Conservation (phyloP, 2,113 vertebrate genomes). For the Anoplopoma fimbria region DNA sequence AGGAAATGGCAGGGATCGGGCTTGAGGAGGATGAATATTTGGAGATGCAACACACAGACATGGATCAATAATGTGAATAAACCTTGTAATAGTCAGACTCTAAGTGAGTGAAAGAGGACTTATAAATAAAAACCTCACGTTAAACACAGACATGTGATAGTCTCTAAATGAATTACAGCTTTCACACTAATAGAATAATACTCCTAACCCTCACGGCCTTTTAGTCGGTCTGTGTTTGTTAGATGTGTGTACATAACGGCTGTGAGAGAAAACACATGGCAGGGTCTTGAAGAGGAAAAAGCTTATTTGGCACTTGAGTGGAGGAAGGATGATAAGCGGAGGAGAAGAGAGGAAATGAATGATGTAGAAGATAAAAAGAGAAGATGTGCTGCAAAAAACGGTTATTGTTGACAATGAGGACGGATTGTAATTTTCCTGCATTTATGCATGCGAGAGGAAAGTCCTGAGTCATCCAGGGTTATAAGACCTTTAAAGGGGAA, state of each 20-base stretch:
- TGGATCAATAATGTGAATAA: slow-evolving; percentile 18
- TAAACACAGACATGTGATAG: slow-evolving; percentile 32
- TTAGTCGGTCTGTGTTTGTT: slow-evolving; percentile 1
- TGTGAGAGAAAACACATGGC: slow-evolving; percentile 32
- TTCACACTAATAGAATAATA: slow-evolving; percentile 31
- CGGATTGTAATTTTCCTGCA: neutral
- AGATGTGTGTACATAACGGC: slow-evolving; percentile 6
- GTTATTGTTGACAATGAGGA: neutral
- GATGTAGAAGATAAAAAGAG: slow-evolving; percentile 5
- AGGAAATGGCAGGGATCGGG: neutral
- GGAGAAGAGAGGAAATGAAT: neutral
- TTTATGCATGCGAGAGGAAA: neutral
- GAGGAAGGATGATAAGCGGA: neutral
- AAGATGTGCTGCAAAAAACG: neutral
- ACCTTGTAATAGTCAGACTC: neutral
- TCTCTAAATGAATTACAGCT: slow-evolving; percentile 20
- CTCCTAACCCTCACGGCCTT: slow-evolving; percentile 79
- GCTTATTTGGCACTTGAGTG: neutral
- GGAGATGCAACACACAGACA: slow-evolving; percentile 20
- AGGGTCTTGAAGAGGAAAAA: neutral
- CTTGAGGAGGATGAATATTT: slow-evolving; percentile 10
- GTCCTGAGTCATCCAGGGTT: neutral
- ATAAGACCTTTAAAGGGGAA: neutral
- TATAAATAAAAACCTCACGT: slow-evolving; percentile 46
- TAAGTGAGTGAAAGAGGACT: slow-evolving; percentile 27